Conservation (phyloP, 92 coral and sea anemone genomes). For the Isaurus tuberculatus region DNA sequence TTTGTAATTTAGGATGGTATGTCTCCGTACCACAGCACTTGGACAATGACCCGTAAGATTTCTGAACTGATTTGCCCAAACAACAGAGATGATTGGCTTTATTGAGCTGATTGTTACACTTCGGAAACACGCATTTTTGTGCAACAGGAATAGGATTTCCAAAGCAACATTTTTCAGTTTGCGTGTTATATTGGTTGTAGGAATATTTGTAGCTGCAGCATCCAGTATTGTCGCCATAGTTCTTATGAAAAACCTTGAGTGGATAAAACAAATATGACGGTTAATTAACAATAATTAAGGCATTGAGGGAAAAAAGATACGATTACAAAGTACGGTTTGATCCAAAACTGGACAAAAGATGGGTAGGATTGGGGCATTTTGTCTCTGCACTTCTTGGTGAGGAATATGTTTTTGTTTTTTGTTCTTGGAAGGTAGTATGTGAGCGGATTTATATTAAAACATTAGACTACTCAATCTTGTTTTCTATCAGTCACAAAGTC, state of each 20-base stretch:
- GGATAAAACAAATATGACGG: background rate
- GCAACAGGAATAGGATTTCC: background rate
- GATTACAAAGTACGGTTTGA: background rate
- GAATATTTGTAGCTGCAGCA: slow-evolving; percentile 20
- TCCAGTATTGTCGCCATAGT: slow-evolving; percentile 14
- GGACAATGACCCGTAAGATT: background rate
- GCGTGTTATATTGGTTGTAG: slow-evolving; percentile 27
- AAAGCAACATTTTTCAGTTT: slow-evolving; percentile 27
- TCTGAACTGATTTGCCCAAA: slow-evolving; percentile 11
- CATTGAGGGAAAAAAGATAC: background rate
- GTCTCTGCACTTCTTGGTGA: no score
- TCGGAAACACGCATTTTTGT: background rate
- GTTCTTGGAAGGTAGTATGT: no score
- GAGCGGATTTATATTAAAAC: no score
- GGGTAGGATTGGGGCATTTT: no score
- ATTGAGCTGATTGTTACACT: background rate
- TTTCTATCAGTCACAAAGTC: no score
- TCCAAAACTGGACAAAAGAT: no score
- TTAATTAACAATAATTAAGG: background rate
- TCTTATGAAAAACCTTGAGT: background rate
- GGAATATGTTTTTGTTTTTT: no score
- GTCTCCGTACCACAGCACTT: slow-evolving; percentile 28
- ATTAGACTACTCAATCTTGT: no score
- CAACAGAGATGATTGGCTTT: slow-evolving; percentile 22
- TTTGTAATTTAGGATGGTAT: slow-evolving; percentile 13